Evolutionary conservation across 2,113 vertebrate species (phyloP).

Genomic region (Phyllostomus discolor): DNA sequence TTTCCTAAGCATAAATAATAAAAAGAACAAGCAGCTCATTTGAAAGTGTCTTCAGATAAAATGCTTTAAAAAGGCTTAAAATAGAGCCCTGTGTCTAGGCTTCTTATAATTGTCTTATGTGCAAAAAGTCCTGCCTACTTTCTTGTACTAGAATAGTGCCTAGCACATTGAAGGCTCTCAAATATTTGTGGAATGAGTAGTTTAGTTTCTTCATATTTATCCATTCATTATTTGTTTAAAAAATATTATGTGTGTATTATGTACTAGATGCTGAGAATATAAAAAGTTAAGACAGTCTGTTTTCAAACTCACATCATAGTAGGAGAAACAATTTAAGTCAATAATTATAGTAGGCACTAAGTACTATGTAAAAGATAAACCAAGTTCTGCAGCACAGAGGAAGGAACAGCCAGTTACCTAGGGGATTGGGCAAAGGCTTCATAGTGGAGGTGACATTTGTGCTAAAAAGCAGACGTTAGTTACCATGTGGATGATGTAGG

Average conservation of each 20-base stretch:
- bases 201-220: constrained; percentile 42
- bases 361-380: not conserved
- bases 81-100: not conserved
- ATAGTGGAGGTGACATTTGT: constrained; percentile 5
- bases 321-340: constrained; percentile 19
- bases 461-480: not conserved
- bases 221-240: constrained; percentile 26
- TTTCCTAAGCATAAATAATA: constrained; percentile 18
- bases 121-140: not conserved
- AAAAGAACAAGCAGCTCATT: constrained; percentile 9
- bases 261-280: not conserved
- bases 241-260: constrained; percentile 6
- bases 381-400: not conserved
- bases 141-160: constrained; percentile 5
- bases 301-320: constrained; percentile 20
- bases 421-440: not conserved
- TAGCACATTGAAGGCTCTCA: not conserved
- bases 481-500: not conserved
- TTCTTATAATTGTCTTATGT: not conserved
- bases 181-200: constrained; percentile 8
- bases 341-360: not conserved
- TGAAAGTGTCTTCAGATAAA: constrained; percentile 26
- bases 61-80: not conserved
- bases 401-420: constrained; percentile 18
- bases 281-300: constrained; percentile 9